Evolutionary conservation across 2,797 vertebrate species (phyloP).

Genomic region (Salmo trutta): DNA sequence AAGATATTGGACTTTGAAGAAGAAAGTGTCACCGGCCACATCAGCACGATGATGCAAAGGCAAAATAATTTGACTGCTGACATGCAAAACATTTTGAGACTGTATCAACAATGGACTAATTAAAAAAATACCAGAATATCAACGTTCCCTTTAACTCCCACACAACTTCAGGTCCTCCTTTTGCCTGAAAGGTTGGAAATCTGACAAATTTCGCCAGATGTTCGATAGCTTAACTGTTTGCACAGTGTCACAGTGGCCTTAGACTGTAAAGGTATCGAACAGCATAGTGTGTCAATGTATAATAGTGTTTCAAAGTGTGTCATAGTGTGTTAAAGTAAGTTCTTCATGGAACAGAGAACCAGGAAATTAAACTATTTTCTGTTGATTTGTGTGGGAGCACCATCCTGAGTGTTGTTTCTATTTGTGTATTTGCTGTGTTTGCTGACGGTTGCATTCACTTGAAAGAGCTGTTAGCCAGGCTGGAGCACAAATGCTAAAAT

Average conservation of each 20-base stretch:
- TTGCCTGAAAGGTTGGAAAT: not conserved
- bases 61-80: no score
- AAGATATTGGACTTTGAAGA: no score
- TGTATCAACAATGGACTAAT: no score
- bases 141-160: no score
- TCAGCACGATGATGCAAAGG: no score
- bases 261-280: constrained; percentile 39
- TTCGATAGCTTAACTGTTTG: constrained; percentile 23
- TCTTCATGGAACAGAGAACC: not conserved
- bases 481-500: not conserved
- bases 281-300: not conserved
- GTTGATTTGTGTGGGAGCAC: not conserved
- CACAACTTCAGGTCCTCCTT: not conserved
- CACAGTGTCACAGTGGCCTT: constrained; percentile 27
- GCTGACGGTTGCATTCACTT: not conserved
- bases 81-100: no score
- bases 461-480: not conserved
- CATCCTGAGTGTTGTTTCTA: not conserved
- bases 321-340: not conserved
- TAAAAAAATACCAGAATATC: no score
- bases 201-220: constrained; percentile 26
- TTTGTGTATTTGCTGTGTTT: not conserved
- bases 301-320: not conserved
- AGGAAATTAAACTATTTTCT: not conserved
- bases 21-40: no score